Base-by-base conservation (phyloP, 2,797 vertebrate species). In the Loris lydekkerianus region DNA sequence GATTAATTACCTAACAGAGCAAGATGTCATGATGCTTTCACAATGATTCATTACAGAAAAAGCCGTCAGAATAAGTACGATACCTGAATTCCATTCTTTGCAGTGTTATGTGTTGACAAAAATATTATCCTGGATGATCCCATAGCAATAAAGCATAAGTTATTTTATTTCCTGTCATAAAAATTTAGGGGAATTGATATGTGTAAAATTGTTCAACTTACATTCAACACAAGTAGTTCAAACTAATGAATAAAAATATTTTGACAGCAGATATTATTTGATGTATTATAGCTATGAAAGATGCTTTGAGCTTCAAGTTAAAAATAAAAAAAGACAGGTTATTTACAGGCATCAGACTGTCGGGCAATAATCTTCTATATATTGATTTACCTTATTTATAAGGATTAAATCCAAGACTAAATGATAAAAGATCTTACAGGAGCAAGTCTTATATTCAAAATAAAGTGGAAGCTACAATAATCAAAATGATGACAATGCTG, bases 191-290 rank as follows among this genome's bases (percentile, higher is more conserved):
- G 83, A 95, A 98, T 95, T 95, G 95, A 97, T 98, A 96, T 65
- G 87, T 95, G 8, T 98, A 96, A 98, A 98, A 98, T 97, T 97
- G 89, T 94, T 92, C 84, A 96, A 86, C 85, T 96, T 94, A 93
- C 40, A 94, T 91, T 89, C 65, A 94, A 95, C 63, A 91, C 80
- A 92, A 95, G 56, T 70, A 86, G 84, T 97, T 98, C 81, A 98
- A 97, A 97, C n/a, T 58, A 96, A 88, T 98, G 94, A 97, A 97
- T 98, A 98, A 98, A 97, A 97, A 95, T 84, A 73, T 96, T 94
- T 75, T 91, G 76, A 89, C 91, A 96, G 93, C 63, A 77, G 92
- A 93, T 97, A 97, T 93, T 95, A 97, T 92, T 98, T 92, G 53
- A 93, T 95, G 82, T 96, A 84, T 56, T 95, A 93, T n/a, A 91